phyloP scores from a whole-genome alignment of 2,113 vertebrate species.

The Osmerus mordax region DNA sequence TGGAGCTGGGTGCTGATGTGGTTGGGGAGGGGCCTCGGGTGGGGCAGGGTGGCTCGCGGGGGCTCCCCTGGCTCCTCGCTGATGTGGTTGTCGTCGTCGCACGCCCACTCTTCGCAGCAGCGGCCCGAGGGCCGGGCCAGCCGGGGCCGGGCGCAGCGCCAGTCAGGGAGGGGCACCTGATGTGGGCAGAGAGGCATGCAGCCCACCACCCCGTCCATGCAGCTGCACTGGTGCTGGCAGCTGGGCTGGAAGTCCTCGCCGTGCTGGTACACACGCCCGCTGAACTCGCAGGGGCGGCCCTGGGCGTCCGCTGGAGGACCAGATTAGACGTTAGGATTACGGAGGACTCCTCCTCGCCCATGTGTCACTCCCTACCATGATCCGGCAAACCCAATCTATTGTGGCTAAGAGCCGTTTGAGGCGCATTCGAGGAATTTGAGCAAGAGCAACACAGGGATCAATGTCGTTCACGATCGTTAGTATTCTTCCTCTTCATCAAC shows the following conservation, averaged over 20 bases:
- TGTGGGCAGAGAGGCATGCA: constrained; percentile 74
- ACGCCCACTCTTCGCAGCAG: constrained; percentile 75
- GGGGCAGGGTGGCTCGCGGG: constrained; percentile 15
- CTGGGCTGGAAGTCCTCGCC: constrained; percentile 72
- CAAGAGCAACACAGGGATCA: no score
- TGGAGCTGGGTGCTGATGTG: constrained; percentile 61
- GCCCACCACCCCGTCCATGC: constrained; percentile 74
- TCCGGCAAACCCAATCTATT: no score
- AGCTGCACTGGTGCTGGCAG: constrained; percentile 76
- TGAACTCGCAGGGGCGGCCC: constrained; percentile 71
- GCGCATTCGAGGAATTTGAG: no score
- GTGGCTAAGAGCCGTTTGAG: no score
- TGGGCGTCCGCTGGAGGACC: constrained; percentile 64
- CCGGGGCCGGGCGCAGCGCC: constrained; percentile 57
- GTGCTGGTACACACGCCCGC: constrained; percentile 70
- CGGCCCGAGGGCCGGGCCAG: constrained; percentile 45
- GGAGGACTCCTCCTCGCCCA: not conserved
- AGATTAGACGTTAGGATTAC: constrained; percentile 15
- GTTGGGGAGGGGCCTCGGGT: constrained; percentile 49
- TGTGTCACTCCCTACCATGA: not conserved
- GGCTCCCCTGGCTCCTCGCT: constrained; percentile 54
- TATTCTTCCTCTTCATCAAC: no score
- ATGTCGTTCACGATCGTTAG: not conserved
- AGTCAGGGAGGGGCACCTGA: constrained; percentile 58
- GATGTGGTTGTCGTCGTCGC: constrained; percentile 70